Evolutionary conservation across 2,113 vertebrate species (phyloP), one percentile per base, ranked within the genome.

Genomic region (Platycercus adscitus): DNA sequence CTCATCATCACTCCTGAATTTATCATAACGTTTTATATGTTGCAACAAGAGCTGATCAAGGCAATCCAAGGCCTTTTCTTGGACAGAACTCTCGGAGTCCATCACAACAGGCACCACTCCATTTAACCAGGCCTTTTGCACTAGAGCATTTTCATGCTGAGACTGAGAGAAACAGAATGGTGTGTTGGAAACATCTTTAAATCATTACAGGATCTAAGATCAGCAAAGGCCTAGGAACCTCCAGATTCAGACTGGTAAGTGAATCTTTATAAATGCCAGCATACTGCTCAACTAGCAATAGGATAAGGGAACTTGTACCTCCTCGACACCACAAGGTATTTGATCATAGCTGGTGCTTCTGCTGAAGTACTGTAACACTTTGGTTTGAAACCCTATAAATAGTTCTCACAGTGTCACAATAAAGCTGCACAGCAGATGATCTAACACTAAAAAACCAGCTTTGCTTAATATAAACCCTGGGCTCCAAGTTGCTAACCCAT

Each of bases 61-160:
- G 93, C 97, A 98, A 28, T 99, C 99, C 94, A 99, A 86, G 35
- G 99, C 99, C 93, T 99, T 99, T 81, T 99, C 99, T 56, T 99
- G 99, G 49, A 99, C 98, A 0, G 99, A 98, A 91, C 28, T 98
- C 93, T 99, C 99, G 0, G 94, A 35, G 88, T 99, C 99, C 84
- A 98, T 97, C 91, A 99, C 97, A 5, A 98, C 98, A 0, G 99
- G 99, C 47, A 99, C 92, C 61, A 99, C 97, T 0, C 99, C 99
- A 1, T 90, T 81, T 79, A 99, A 95, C 99, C 99, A 99, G 8
- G 98, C 98, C 95, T 98, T 99, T 98, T 99, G 99, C 52, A 99
- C 96, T 31, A 97, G 88, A 11, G 90, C 83, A 5, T 91, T 97
- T 21, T 86, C 83, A 3, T 97, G 97, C 61, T 98, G 98, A 35